Conservation (phyloP, 2,113 vertebrate genomes). For the Nesogale talazaci region DNA sequence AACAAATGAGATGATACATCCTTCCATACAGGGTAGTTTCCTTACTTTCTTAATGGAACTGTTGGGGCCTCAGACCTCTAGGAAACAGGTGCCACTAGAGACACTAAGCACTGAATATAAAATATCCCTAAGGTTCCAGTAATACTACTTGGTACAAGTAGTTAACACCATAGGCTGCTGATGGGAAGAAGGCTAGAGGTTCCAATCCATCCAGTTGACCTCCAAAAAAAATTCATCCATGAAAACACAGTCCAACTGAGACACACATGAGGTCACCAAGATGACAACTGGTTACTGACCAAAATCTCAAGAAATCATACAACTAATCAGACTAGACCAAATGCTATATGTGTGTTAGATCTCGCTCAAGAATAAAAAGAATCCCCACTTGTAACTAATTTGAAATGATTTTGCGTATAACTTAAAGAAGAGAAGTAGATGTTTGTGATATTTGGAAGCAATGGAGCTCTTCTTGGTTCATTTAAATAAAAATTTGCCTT, state of each 20-base stretch:
- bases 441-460: background rate
- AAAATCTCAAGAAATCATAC: conserved; percentile 21
- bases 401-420: conserved; percentile 14
- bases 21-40: conserved; percentile 4
- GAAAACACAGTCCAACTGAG: background rate
- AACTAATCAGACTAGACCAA: background rate
- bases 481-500: conserved; percentile 27
- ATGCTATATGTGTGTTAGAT: background rate
- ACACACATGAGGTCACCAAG: background rate
- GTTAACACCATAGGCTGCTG: background rate
- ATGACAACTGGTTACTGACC: background rate
- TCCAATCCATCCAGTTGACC: background rate
- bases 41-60: background rate
- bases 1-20: background rate
- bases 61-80: background rate
- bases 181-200: background rate
- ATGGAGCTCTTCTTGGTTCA: background rate
- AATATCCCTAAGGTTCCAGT: background rate
- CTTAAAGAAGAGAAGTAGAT: background rate
- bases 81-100: background rate
- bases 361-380: background rate
- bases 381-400: conserved; percentile 13
- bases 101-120: background rate
- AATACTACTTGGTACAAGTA: background rate
- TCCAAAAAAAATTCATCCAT: background rate